Base-by-base conservation (phyloP, 1,140 invertebrate genomes). In the Papilio polytes region DNA sequence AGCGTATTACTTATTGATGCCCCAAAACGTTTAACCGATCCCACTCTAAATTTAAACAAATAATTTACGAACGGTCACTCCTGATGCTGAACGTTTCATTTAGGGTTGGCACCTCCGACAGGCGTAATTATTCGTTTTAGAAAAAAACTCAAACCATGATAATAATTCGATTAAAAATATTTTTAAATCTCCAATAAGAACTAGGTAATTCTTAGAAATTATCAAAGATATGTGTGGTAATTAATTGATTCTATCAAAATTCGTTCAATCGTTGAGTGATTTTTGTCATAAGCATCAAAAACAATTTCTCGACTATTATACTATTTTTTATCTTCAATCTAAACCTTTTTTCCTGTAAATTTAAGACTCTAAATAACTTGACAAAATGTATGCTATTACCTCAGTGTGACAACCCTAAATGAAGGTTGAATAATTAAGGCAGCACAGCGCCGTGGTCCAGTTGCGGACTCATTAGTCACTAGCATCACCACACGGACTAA, bases 11-110 rank as follows among this genome's bases (percentile, higher is more conserved):
- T 93, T 94, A 94, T 94, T 92, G 90, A 91, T 89, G 89, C 90
- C 88, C 92, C 91, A 85, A 91, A 94, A 92, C 92, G 90, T 92
- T 94, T 93, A 94, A 85, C 88, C 89, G 90, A 93, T 92, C 88
- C 91, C 85, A 87, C 90, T 92, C 91, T 93, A 94, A 94, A 94
- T 94, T 93, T 93, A 90, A 91, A 92, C 91, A 90, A 94, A 94
- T 94, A 94, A 94, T 93, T 94, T 93, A 94, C 88, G 87, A 89
- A 92, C 91, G 89, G 92, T 89, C 91, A 92, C 86, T 92, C 89
- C 89, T 89, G 89, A 91, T 89, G 88, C 84, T 82, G 85, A 87
- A 84, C 82, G 83, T 81, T 86, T 84, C 85, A 85, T 74, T 81
- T 88, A 91, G 89, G 90, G 90, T 89, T 92, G 87, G 3, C 84